A percentile compares a stretch with the other conserved stretches of the same genome.
Conservation (phyloP, 2,888 invertebrate genomes). For the Orchesellides sinensis region DNA sequence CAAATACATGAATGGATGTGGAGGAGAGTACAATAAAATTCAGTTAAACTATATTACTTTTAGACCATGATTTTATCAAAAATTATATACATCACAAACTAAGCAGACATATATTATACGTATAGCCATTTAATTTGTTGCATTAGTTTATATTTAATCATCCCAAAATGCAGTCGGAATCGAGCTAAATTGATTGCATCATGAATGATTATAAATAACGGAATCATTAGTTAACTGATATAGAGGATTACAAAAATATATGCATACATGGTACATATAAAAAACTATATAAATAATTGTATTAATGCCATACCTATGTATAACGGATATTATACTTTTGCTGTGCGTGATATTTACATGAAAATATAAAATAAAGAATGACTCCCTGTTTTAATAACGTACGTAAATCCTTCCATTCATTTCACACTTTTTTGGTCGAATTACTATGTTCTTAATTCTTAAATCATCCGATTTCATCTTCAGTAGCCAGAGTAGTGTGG, state of each 20-base stretch:
- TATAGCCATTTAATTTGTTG: background rate
- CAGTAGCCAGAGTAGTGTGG: too few species aligned
- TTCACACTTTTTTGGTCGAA: too few species aligned
- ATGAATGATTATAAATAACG: background rate
- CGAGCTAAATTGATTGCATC: background rate
- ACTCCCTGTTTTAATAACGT: too few species aligned
- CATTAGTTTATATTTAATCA: background rate
- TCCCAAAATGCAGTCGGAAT: too few species aligned
- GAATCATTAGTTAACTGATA: too few species aligned
- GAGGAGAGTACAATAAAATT: constrained; percentile 11
- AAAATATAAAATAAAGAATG: constrained; percentile 20
- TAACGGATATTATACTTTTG: constrained; percentile 27
- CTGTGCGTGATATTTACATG: constrained; percentile 49
- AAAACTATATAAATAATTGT: constrained; percentile 11
- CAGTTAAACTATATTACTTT: background rate
- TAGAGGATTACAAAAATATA: background rate
- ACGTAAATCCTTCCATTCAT: background rate
- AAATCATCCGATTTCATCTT: too few species aligned
- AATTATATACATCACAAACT: too few species aligned
- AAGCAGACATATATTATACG: background rate
- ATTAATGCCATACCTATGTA: background rate
- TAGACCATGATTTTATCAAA: background rate
- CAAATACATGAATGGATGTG: background rate
- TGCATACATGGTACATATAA: too few species aligned
- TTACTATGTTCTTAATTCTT: too few species aligned